Percentiles rank a stretch among this genome's conserved stretches.
Conservation (phyloP, 2,113 vertebrate species). For the Oreochromis niloticus region DNA sequence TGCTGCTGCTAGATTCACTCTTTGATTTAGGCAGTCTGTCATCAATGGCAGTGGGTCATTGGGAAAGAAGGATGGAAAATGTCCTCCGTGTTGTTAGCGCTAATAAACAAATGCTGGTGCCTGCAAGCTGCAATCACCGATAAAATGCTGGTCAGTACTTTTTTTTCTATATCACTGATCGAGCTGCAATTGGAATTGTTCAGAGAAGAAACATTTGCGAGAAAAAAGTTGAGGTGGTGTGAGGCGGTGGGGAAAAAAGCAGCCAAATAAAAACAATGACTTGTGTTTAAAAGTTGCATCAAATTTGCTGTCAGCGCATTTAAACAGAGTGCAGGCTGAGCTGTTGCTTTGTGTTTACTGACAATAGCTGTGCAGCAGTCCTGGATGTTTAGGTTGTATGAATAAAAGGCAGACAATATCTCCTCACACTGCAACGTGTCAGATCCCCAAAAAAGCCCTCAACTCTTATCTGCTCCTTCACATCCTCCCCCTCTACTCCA, state of each 20-base stretch:
- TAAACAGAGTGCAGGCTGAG: not conserved
- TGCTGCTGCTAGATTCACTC: not conserved
- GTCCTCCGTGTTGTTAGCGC: not conserved
- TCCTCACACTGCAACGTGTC: constrained; percentile 21
- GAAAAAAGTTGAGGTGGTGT: not conserved
- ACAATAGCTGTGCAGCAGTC: constrained; percentile 1
- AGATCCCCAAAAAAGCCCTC: constrained; percentile 12
- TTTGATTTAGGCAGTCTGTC: not conserved
- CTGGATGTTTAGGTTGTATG: not conserved
- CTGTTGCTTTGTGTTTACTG: not conserved
- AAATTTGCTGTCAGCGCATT: not conserved
- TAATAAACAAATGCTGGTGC: not conserved
- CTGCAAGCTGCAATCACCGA: not conserved
- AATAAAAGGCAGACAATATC: constrained; percentile 32
- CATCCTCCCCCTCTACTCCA: constrained; percentile 1
- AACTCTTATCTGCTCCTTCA: constrained; percentile 38
- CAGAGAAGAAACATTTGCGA: not conserved
- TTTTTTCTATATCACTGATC: not conserved
- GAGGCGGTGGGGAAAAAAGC: not conserved
- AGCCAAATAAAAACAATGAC: not conserved
- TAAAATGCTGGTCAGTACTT: not conserved
- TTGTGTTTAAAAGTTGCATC: constrained; percentile 14
- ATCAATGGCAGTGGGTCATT: not conserved
- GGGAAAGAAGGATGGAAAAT: not conserved
- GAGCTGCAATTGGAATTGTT: not conserved